A percentile compares a stretch with the other conserved stretches of the same genome.
Evolutionary conservation across 2,797 vertebrate species (phyloP).

Genomic region (Parauchenoglanis ngamensis): DNA sequence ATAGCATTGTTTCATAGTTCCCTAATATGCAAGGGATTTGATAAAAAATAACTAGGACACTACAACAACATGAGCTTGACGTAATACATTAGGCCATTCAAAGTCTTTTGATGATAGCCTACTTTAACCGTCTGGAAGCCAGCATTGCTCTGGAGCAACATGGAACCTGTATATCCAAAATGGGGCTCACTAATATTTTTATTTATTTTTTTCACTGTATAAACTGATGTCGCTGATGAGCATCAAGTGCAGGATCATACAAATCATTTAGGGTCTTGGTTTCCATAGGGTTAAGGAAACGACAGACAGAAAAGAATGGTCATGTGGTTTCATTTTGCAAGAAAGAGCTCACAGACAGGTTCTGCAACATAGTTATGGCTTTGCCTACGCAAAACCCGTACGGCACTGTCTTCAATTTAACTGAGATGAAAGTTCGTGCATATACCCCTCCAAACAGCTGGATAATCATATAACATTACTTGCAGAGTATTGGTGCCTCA

Average conservation of each 20-base stretch:
- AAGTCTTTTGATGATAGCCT: background rate
- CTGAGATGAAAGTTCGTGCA: conserved; percentile 1
- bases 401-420: background rate
- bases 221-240: too few species aligned
- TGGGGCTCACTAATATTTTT: too few species aligned
- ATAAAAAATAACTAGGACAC: background rate
- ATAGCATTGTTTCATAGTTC: background rate
- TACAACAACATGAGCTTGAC: background rate
- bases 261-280: too few species aligned
- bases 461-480: conserved; percentile 18
- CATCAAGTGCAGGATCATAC: too few species aligned
- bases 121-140: background rate
- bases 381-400: background rate
- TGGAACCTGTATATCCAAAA: too few species aligned
- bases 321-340: background rate
- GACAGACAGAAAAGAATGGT: background rate
- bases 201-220: too few species aligned
- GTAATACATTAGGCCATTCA: background rate
- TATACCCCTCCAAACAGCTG: background rate
- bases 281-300: background rate
- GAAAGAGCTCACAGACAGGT: conserved; percentile 3
- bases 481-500: background rate
- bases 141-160: too few species aligned
- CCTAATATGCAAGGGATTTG: background rate
- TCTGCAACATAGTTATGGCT: conserved; percentile 17